Evolutionary conservation across 2,888 invertebrate species (phyloP), one percentile per base, ranked within the genome.

Genomic region (Acrocyrtus sp.): DNA sequence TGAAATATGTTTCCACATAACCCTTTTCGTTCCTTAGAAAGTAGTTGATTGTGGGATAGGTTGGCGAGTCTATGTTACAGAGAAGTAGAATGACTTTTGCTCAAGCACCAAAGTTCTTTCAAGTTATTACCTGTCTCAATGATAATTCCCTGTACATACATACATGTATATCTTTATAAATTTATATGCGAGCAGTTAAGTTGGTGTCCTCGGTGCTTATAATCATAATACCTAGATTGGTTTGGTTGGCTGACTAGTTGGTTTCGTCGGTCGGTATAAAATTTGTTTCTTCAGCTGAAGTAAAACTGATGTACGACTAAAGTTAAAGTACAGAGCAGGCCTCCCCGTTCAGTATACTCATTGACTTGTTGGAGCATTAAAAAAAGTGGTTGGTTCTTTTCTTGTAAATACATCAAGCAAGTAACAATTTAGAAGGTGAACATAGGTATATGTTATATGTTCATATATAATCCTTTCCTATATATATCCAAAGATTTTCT

Each of bases 11-110:
- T 72, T 72, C 66, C 56, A 72, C 6, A 34, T 8, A 12, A 72
- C 66, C 66, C 72, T 66, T 72, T 66, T n/a, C n/a, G n/a, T n/a
- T n/a, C n/a, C n/a, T n/a, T n/a, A n/a, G n/a, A n/a, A n/a, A n/a
- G n/a, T n/a, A n/a, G n/a, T n/a, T 48, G 68, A 56, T 62, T 19
- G 58, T 24, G 34, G 63, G 53, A 45, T 41, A 56, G 62, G 63
- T 39, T 63, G 41, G 50, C 29, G 54, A 45, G 70, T 17, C 66
- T 72, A 72, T 72, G 72, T 72, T 72, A 72, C 72, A 66, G 72
- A 72, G 41, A 72, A 41, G 50, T 54, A 60, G 48, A 45, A 50
- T 51, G 57, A 34, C 54, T 63, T 51, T 43, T 50, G 47, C 57
- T 39, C 21, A 21, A 17, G 50, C 50, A 60, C 50, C 53, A 39